Base-by-base conservation (phyloP, 2,113 vertebrate species). In the Aphelocoma coerulescens region DNA sequence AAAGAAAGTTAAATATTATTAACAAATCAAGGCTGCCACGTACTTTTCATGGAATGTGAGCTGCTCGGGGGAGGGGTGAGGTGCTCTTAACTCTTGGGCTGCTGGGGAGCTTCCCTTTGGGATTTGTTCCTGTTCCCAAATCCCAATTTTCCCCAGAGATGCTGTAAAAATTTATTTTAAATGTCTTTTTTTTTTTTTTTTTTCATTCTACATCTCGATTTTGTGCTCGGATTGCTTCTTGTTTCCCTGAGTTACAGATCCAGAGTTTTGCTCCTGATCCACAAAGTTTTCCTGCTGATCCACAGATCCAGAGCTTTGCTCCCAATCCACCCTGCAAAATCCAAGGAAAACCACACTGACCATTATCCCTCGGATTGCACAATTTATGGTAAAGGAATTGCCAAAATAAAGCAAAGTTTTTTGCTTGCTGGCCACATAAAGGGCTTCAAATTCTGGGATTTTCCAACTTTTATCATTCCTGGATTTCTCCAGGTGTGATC, bases 1-100 rank as follows among this genome's bases (percentile, higher is more conserved):
- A 94, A 93, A 92, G 96, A 96, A 97, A 97, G 97, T 98, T 98
- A 97, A 97, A 97, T 97, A 97, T 97, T 98, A 97, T 97, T 97
- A 98, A 96, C 97, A 91, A 97, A 97, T 97, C 96, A 85, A 91
- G 97, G 93, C 94, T 94, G 96, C 93, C 91, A 95, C 96, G 95
- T 97, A 92, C 94, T 96, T 97, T 89, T 95, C 89, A 95, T 97
- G 96, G 97, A 97, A 97, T 97, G 97, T 89, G 95, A 96, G 97
- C 95, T 72, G 4, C 71, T 28, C 59, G 95, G 92, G 91, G 90
- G 82, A 85, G 95, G 84, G 90, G 80, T 37, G 77, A 81, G 20
- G 79, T 2, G 49, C 90, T 77, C 68, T 96, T 96, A 96, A 96
- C 96, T 91, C 15, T 85, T 97, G 82, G 80, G 84, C 78, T 90